Evolutionary conservation across 2,888 invertebrate species (phyloP), one percentile per base, ranked within the genome.

Genomic region (Scaptomyza tumidula): DNA sequence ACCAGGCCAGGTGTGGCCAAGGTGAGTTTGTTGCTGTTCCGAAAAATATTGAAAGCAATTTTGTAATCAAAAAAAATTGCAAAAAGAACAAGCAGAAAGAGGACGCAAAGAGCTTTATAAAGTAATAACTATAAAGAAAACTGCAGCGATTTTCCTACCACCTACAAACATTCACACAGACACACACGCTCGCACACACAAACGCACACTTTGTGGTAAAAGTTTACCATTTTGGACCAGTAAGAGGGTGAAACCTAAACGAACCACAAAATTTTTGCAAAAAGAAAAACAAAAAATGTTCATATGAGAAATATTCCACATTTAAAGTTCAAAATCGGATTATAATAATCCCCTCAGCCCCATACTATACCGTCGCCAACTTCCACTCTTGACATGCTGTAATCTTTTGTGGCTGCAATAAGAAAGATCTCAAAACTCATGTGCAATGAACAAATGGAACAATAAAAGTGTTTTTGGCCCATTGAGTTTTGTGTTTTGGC

Each of bases 81-180:
- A 37, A 48, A 53, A 41, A 43, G 41, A 65, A 62, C 60, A 56
- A 66, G 60, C 52, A 58, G 44, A 67, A 16, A 65, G 67, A 62
- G 52, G 52, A 65, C 66, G 61, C 61, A 64, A 49, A 75, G 71
- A 75, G 74, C 88, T 76, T 73, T 85, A 80, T 78, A 88, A 86
- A 83, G 80, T 88, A 86, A 85, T 85, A 88, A 82, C 84, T 71
- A 86, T 86, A 88, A 86, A 82, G 88, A 80, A 78, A 82, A 86
- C 75, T 83, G 80, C 72, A 80, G 69, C 83, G 72, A 79, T 85
- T 88, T 82, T 61, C 63, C 68, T 48, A 50, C 46, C 55, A 41
- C 59, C 33, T 45, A 31, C 29, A 37, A 29, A 46, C 10, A 9
- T n/a, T 3, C 1, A 44, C 44, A 50, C 37, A 55, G 14, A 56